phyloP scores from a whole-genome alignment of 1,140 invertebrate species.

The Calliopsis andreniformis region DNA sequence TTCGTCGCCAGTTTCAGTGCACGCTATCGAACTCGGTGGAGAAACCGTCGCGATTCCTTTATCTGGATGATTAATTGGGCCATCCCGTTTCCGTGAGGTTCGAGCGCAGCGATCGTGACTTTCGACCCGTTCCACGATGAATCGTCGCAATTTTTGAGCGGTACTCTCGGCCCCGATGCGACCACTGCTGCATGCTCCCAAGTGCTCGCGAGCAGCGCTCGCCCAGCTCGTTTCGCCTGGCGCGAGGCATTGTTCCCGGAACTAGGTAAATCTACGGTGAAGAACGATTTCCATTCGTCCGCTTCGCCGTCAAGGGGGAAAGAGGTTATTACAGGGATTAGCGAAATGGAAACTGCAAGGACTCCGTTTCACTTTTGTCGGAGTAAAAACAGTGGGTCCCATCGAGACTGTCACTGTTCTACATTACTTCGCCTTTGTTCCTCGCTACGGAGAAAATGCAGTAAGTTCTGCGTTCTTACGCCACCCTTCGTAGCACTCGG shows the following conservation, averaged over 20 bases:
- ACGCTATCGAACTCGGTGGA: conserved; percentile 31
- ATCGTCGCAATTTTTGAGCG: background rate
- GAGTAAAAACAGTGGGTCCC: background rate
- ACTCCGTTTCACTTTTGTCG: conserved; percentile 22
- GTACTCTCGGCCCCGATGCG: background rate
- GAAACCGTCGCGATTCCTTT: conserved; percentile 29
- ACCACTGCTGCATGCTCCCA: background rate
- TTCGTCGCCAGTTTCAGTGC: conserved; percentile 50
- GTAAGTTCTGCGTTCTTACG: too few species aligned
- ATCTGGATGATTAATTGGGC: conserved; percentile 61
- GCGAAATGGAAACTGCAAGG: conserved; percentile 15
- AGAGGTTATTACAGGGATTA: conserved; percentile 22
- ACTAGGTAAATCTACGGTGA: background rate
- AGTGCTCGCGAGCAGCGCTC: background rate
- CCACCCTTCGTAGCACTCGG: too few species aligned
- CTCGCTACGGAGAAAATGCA: background rate
- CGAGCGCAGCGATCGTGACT: conserved; percentile 4
- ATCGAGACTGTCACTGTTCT: background rate
- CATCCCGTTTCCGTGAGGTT: conserved; percentile 26
- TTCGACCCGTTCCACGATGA: background rate
- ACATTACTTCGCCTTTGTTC: background rate
- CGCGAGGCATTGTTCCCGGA: background rate
- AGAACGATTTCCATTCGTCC: conserved; percentile 8
- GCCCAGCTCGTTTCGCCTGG: background rate
- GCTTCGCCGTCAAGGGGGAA: background rate